These are phyloP conservation scores for Syndactyla subalaris DNA, from an alignment of 2,797 vertebrate genomes.

Conservation along the genomic window DNA sequence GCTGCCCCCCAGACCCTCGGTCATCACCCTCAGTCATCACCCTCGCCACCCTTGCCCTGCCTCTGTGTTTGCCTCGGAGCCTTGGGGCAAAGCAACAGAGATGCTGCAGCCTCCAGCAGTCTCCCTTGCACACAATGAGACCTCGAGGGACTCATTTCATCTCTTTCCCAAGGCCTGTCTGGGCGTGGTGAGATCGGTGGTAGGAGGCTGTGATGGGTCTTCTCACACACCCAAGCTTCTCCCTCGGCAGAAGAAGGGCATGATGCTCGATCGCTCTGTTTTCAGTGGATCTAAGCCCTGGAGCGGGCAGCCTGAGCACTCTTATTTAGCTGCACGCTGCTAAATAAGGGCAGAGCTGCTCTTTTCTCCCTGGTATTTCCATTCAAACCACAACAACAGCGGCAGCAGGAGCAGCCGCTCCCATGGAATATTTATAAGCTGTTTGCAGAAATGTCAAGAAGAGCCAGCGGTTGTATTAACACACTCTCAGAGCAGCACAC, in stretches of 20 bases:
- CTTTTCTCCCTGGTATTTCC: background rate
- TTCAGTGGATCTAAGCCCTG: background rate
- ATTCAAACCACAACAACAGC: background rate
- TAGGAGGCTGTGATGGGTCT: background rate
- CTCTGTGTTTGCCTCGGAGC: background rate
- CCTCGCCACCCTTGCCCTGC: background rate
- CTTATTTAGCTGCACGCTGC: background rate
- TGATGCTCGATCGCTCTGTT: background rate
- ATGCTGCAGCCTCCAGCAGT: background rate
- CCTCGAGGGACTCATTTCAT: fast-evolving
- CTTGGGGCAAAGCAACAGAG: background rate
- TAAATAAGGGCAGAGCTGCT: slow-evolving; percentile 11
- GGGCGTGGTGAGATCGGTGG: background rate
- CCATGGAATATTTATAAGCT: slow-evolving; percentile 66
- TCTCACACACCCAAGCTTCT: background rate
- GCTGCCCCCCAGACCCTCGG: background rate
- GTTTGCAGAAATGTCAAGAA: slow-evolving; percentile 57
- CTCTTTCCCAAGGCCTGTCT: fast-evolving
- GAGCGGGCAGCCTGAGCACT: background rate
- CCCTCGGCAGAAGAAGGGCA: background rate
- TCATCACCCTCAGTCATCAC: background rate
- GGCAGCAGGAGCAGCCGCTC: background rate
- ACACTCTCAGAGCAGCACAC: slow-evolving; percentile 5
- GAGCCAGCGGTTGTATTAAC: slow-evolving; percentile 32
- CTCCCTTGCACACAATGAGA: fast-evolving